Percentiles rank a stretch among this genome's conserved stretches.
phyloP scores from a whole-genome alignment of 2,797 vertebrate genomes.

The Centroberyx gerrardi region DNA sequence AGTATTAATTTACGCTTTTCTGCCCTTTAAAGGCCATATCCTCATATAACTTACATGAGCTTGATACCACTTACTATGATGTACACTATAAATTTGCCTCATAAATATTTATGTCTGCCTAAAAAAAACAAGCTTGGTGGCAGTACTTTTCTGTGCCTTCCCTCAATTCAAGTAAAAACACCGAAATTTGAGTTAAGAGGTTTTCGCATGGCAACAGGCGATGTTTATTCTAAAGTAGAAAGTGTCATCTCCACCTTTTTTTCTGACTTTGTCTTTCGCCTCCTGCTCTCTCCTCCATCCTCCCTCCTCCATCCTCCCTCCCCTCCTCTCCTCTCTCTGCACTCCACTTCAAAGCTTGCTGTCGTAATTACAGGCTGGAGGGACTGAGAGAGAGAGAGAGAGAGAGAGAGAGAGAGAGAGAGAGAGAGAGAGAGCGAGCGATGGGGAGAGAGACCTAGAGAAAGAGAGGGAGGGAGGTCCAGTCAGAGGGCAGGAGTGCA shows the following conservation, averaged over 20 bases:
- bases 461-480: constrained; percentile 20
- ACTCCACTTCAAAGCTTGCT: constrained; percentile 57
- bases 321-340: constrained; percentile 49
- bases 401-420: constrained; percentile 19
- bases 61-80: no score
- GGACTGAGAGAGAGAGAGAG: constrained; percentile 29
- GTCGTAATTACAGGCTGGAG: constrained; percentile 41
- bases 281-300: background rate
- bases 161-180: background rate
- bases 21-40: no score
- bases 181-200: background rate
- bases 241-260: background rate
- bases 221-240: background rate
- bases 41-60: no score
- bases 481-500: constrained; percentile 36
- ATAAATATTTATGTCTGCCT: no score
- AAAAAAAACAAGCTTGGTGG: no score
- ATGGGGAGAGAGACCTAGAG: constrained; percentile 9
- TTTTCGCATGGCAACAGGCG: background rate
- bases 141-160: no score
- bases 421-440: constrained; percentile 14
- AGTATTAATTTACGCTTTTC: no score
- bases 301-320: constrained; percentile 19
- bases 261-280: constrained; percentile 12
- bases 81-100: no score